These are phyloP conservation scores for Apodemia duryi DNA, from an alignment of 2,888 invertebrate species.

Conservation along the genomic window DNA sequence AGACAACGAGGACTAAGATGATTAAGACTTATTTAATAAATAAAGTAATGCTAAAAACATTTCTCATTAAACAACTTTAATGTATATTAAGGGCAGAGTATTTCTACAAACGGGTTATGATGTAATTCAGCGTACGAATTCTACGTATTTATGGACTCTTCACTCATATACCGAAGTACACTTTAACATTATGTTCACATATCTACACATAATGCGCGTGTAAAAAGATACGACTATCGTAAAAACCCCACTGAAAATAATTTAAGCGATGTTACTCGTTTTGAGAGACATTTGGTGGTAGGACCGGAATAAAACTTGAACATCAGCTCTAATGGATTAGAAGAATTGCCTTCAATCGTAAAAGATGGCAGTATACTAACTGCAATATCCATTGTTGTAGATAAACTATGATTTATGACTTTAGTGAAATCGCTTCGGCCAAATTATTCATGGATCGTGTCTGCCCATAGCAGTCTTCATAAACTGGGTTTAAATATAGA, in stretches of 20 bases:
- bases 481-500: neutral
- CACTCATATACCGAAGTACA: constrained; percentile 55
- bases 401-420: constrained; percentile 4
- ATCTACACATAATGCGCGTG: constrained; percentile 70
- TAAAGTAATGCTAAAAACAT: neutral
- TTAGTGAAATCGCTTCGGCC: constrained; percentile 1
- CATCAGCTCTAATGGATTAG: constrained; percentile 77
- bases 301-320: constrained; percentile 73
- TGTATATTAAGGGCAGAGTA: neutral
- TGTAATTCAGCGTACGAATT: constrained; percentile 21
- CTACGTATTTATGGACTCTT: constrained; percentile 62
- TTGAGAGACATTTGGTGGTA: constrained; percentile 72
- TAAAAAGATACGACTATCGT: constrained; percentile 77
- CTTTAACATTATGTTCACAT: constrained; percentile 69
- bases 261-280: constrained; percentile 68
- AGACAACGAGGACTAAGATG: too few species aligned
- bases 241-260: constrained; percentile 75
- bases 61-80: neutral
- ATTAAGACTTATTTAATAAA: too few species aligned
- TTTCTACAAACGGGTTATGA: neutral
- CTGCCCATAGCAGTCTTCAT: constrained; percentile 20
- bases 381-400: neutral
- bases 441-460: neutral
- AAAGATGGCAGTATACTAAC: neutral
- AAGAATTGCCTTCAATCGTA: constrained; percentile 72